These are phyloP conservation scores for Tor tambroides DNA, from an alignment of 2,113 vertebrate species.

Conservation along the genomic window DNA sequence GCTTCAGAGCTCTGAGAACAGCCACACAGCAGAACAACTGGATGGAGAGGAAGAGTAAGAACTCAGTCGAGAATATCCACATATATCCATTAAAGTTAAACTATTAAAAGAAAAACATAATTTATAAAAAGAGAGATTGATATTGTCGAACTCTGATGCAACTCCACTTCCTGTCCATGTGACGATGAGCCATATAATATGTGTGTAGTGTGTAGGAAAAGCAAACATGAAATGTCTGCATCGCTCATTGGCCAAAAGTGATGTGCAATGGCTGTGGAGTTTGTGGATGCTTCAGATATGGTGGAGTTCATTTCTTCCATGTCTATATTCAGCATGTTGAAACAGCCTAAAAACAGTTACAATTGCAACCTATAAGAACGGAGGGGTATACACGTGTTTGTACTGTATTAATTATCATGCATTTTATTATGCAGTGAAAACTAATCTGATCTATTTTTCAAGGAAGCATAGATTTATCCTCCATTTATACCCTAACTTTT, in stretches of 20 bases:
- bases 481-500: no score
- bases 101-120: neutral
- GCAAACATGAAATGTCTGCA: neutral
- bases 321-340: neutral
- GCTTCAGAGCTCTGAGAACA: no score
- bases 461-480: no score
- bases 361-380: neutral
- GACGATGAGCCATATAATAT: neutral
- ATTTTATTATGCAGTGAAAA: neutral
- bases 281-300: neutral
- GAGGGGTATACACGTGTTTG: neutral
- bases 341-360: neutral
- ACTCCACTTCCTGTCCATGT: slow-evolving; percentile 3
- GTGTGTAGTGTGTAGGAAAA: slow-evolving; percentile 16
- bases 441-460: neutral
- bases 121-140: slow-evolving; percentile 41
- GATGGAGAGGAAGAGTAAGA: neutral
- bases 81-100: neutral
- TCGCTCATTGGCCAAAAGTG: neutral
- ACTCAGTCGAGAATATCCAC: neutral
- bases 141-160: slow-evolving; percentile 16
- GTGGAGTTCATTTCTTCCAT: neutral
- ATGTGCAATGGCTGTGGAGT: neutral
- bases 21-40: no score
- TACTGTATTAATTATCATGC: no score